Evolutionary conservation across 2,888 invertebrate genomes (phyloP).

Genomic region (Hipparchia sbordonii): DNA sequence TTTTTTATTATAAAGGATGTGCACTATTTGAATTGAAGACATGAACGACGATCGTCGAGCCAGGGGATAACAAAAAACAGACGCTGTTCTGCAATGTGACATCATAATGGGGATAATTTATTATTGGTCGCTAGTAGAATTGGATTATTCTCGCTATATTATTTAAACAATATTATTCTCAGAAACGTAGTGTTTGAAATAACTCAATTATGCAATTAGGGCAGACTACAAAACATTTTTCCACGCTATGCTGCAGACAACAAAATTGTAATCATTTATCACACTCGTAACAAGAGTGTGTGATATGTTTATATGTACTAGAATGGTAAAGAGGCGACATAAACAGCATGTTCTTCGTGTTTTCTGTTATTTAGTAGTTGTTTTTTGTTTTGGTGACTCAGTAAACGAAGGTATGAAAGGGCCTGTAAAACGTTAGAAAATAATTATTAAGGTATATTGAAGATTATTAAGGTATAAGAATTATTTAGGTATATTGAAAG

Average conservation of each 20-base stretch:
- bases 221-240: conserved; percentile 24
- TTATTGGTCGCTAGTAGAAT: conserved; percentile 18
- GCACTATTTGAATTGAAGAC: neutral
- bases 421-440: neutral
- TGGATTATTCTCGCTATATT: conserved; percentile 22
- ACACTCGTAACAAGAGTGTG: conserved; percentile 7
- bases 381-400: neutral
- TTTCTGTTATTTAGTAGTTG: too few species aligned
- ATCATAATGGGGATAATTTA: conserved; percentile 36
- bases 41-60: neutral
- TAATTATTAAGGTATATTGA: neutral
- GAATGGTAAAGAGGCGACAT: conserved; percentile 19
- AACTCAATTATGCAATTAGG: conserved; percentile 30
- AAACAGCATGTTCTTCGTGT: conserved; percentile 18
- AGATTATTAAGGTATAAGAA: too few species aligned
- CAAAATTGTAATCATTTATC: conserved; percentile 23
- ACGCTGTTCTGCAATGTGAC: conserved; percentile 30
- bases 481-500: too few species aligned
- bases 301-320: conserved; percentile 18
- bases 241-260: conserved; percentile 10
- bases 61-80: conserved; percentile 15
- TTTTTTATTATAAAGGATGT: neutral
- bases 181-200: conserved; percentile 24
- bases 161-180: conserved; percentile 18
- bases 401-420: too few species aligned